Conservation (phyloP, 2,797 vertebrate species). For the Sylvilagus floridanus region DNA sequence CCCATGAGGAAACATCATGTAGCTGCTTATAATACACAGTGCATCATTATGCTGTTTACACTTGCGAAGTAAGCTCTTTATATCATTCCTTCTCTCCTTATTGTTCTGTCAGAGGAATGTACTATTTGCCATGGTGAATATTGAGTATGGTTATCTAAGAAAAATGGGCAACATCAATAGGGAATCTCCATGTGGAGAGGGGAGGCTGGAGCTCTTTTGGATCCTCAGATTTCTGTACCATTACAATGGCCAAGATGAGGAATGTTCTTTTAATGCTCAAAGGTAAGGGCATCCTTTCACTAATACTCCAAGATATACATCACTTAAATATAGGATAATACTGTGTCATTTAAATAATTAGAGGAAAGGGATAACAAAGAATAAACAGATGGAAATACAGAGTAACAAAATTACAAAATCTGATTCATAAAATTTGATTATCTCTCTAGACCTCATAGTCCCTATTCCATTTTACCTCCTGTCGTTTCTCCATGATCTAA, state of each 20-base stretch:
- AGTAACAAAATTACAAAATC: background rate
- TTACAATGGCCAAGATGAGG: background rate
- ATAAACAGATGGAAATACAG: background rate
- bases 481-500: background rate
- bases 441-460: background rate
- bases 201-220: background rate
- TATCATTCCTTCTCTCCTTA: background rate
- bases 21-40: background rate
- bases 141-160: background rate
- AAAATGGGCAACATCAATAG: background rate
- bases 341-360: background rate
- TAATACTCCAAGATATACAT: background rate
- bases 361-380: background rate
- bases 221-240: background rate
- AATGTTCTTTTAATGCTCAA: background rate
- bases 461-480: background rate
- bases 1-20: background rate
- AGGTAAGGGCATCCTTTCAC: background rate
- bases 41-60: too few relatives aligned
- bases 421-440: background rate
- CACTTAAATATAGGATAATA: background rate
- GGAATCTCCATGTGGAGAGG: background rate
- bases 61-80: background rate
- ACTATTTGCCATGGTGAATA: background rate
- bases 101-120: background rate